Evolutionary conservation across 1,140 invertebrate genomes (phyloP).

Genomic region (Plectrocnemia conspersa): DNA sequence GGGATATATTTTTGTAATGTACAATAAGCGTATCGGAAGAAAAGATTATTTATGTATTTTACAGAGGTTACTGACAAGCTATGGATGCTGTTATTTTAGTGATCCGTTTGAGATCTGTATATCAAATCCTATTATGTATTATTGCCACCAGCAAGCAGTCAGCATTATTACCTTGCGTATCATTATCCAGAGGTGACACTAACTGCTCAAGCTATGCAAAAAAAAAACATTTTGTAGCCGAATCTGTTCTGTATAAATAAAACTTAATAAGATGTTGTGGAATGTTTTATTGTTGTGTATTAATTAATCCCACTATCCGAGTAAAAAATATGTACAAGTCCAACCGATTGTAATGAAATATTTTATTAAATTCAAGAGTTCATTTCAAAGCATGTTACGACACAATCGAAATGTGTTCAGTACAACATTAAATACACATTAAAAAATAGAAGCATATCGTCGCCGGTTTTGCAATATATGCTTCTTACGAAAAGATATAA

Average conservation of each 20-base stretch:
- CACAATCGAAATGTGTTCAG: no score
- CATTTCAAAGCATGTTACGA: no score
- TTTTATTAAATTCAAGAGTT: no score
- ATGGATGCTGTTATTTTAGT: conserved; percentile 13
- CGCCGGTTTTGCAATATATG: no score
- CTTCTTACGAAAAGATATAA: no score
- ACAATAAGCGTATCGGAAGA: no score
- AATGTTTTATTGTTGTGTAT: conserved; percentile 14
- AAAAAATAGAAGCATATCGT: no score
- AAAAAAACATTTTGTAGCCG: conserved; percentile 36
- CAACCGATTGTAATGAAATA: no score
- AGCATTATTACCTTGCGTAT: conserved; percentile 31
- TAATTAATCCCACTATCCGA: not conserved
- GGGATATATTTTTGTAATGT: not conserved
- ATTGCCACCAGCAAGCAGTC: conserved; percentile 31
- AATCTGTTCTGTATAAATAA: conserved; percentile 37
- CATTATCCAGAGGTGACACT: conserved; percentile 31
- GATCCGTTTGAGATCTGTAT: conserved; percentile 19
- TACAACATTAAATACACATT: no score
- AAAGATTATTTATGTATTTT: conserved; percentile 8
- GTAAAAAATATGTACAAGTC: no score
- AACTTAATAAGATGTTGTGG: conserved; percentile 35
- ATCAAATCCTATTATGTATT: conserved; percentile 21
- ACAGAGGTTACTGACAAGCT: conserved; percentile 23
- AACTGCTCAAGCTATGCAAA: conserved; percentile 35